Percentiles rank a stretch among this genome's conserved stretches.
Evolutionary conservation across 2,113 vertebrate genomes (phyloP).

Genomic region (Salvelinus fontinalis): DNA sequence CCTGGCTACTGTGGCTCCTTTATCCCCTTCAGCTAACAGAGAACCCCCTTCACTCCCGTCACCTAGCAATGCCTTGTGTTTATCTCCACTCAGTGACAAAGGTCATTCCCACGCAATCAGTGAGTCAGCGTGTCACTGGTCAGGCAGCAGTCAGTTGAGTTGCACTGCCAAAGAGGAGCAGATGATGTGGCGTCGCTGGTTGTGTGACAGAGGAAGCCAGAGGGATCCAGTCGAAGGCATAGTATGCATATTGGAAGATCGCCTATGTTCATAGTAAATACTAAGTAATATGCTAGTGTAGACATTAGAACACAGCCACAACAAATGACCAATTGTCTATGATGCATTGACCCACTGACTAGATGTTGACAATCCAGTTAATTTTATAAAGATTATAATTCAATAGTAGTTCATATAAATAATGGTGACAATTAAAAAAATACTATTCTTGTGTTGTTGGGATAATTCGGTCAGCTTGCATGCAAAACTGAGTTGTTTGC

Average conservation of each 20-base stretch:
- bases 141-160: no score
- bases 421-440: not conserved
- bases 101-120: constrained; percentile 25
- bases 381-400: no score
- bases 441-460: not conserved
- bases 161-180: not conserved
- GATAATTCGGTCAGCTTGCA: not conserved
- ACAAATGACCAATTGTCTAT: not conserved
- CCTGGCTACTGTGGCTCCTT: constrained; percentile 5
- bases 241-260: no score
- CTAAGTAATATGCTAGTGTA: no score
- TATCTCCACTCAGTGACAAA: constrained; percentile 1
- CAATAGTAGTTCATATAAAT: no score
- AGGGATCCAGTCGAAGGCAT: no score
- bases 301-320: no score
- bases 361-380: not conserved
- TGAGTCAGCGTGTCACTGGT: constrained; percentile 41
- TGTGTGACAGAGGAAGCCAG: no score
- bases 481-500: not conserved
- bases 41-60: constrained; percentile 14
- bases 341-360: not conserved
- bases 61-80: constrained; percentile 41
- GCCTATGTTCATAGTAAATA: no score
- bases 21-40: not conserved
- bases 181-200: not conserved